Base-by-base conservation (phyloP, 2,113 vertebrate genomes). In the Jacana jacana region DNA sequence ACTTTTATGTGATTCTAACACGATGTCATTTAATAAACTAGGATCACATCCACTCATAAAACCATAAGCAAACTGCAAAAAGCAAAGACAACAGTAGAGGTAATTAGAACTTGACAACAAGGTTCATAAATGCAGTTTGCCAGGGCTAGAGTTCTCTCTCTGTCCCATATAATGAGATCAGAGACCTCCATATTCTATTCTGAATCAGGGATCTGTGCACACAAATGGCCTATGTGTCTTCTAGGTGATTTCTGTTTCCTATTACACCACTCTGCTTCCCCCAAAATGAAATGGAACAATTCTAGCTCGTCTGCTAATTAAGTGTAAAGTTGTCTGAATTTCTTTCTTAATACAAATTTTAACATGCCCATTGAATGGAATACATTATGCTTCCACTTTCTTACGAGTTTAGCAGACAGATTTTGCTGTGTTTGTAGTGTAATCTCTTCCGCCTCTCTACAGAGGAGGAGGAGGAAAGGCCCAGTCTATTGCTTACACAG, bases 401-500 rank as follows among this genome's bases (percentile, higher is more conserved):
- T 84, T 85, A 89, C 65, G 66, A 82, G 37, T 1, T 76, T 80
- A 69, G 28, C 9, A 61, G 54, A 33, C 63, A 44, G 54, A 73
- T 85, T 95, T 91, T 89, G 39, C 77, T 85, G 1, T 87, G 70
- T 92, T 91, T 93, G 75, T 88, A 40, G 83, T 42, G 10, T 75
- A 85, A 89, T 95, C 39, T 92, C 81, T 91, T 89, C 70, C 1
- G 2, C 40, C 84, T 10, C 81, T 89, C 58, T 72, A 39, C 63
- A 95, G 78, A 88, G 54, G 78, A 94, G 84, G 78, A 94, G 84
- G 82, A 85, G 88, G 76, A 88, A 83, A 81, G 86, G 40, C 76
- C 63, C 64, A 79, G 70, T 42, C 75, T 83, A 77, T 89, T 83
- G 55, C 81, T 92, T 66, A 91, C 73, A 91, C 24, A 88, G 84